Evolutionary conservation across 2,113 vertebrate species (phyloP), one percentile per base, ranked within the genome.

Genomic region (Monopterus albus): DNA sequence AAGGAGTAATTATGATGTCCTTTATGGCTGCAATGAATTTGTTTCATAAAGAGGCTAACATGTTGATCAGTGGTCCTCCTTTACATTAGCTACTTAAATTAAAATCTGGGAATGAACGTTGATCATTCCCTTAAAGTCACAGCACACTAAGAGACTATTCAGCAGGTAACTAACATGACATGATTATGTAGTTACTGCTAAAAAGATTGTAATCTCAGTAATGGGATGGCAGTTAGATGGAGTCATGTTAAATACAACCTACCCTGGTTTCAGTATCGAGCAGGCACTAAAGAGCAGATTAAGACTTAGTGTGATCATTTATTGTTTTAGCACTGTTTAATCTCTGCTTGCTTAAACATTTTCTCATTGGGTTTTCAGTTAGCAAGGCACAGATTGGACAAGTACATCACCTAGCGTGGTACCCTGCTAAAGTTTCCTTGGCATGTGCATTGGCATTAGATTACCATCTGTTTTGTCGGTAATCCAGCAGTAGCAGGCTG

Each of bases 391-490:
- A 52, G 72, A 57, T 79, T 49, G 4, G 50, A 62, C 28, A 45
- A 47, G 38, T 40, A 18, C 50, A 43, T 55, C 12, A 9, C 20
- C n/a, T 53, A 20, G 38, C 29, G 3, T 5, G 18, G 23, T 21
- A 55, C 39, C 52, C 55, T 36, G 21, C 43, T 40, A 42, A 47
- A 43, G 35, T 63, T 39, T 29, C 18, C 25, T 50, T 12, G 11
- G 6, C 5, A 14, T 42, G 38, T 59, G 25, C 5, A 8, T 20
- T 8, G 28, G 42, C 15, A 72, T 65, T 55, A 62, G 67, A n/a
- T n/a, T n/a, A n/a, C n/a, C 61, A 46, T 80, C 46, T 47, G 45
- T 45, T 28, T 63, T 81, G 62, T 74, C 25, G 8, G 35, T 79
- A 70, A 79, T 84, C 57, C 40, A 57, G 71, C 45, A 35, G 29